Evolutionary conservation across 2,888 invertebrate genomes (phyloP).

Genomic region (Drosophila prolongata): DNA sequence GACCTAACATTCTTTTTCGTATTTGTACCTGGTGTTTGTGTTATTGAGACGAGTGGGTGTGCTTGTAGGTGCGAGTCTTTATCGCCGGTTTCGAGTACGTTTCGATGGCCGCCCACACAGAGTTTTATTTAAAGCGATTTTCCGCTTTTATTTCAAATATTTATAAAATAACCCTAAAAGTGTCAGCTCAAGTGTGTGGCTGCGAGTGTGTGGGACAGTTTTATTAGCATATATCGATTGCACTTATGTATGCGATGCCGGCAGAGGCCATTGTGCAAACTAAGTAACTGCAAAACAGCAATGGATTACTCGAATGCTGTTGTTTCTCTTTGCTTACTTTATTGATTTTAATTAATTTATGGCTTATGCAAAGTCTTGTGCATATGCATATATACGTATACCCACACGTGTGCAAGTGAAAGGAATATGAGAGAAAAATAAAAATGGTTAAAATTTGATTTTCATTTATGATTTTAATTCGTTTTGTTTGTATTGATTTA

Average conservation of each 20-base stretch:
- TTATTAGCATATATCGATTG: slow-evolving; percentile 46
- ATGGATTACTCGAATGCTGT: slow-evolving; percentile 8
- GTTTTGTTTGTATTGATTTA: slow-evolving; percentile 45
- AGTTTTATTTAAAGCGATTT: slow-evolving; percentile 24
- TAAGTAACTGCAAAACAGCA: slow-evolving; percentile 23
- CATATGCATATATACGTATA: background rate
- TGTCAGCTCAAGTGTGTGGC: slow-evolving; percentile 4
- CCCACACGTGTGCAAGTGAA: slow-evolving; percentile 3
- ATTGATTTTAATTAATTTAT: slow-evolving; percentile 50
- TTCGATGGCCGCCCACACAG: slow-evolving; percentile 29
- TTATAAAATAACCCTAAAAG: slow-evolving; percentile 27
- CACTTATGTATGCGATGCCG: slow-evolving; percentile 7
- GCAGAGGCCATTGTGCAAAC: slow-evolving; percentile 38
- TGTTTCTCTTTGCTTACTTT: slow-evolving; percentile 23
- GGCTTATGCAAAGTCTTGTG: slow-evolving; percentile 2
- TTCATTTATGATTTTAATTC: slow-evolving; percentile 46
- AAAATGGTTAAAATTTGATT: slow-evolving; percentile 35
- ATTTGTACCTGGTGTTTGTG: slow-evolving; percentile 1
- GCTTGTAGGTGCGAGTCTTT: slow-evolving; percentile 25
- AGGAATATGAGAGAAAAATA: slow-evolving; percentile 3
- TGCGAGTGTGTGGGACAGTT: slow-evolving; percentile 17
- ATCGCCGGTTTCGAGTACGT: slow-evolving; percentile 34
- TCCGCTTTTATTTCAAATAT: slow-evolving; percentile 23
- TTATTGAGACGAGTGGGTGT: background rate
- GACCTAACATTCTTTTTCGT: background rate